These are phyloP conservation scores for Triplophysa dalaica DNA, from an alignment of 2,113 vertebrate species.

Conservation along the genomic window DNA sequence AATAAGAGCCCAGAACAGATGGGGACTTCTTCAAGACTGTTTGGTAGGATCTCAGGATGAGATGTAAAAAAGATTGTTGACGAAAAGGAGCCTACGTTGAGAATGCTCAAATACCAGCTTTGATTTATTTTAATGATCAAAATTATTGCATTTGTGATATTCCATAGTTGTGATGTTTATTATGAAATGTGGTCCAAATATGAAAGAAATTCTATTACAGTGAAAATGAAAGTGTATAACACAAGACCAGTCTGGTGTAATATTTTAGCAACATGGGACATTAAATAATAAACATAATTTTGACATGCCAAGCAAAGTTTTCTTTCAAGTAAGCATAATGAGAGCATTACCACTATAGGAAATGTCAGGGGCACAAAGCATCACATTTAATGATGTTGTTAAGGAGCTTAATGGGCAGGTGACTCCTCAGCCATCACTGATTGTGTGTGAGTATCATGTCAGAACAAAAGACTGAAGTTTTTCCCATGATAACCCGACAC, in stretches of 20 bases:
- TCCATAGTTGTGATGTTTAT: no score
- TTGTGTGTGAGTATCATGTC: slow-evolving; percentile 41
- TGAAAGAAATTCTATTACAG: neutral
- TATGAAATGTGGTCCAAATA: neutral
- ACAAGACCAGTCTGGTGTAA: no score
- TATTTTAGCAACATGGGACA: no score
- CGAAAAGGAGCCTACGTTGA: no score
- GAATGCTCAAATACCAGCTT: no score
- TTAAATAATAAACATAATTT: neutral
- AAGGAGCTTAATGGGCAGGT: slow-evolving; percentile 33
- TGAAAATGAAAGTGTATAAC: no score
- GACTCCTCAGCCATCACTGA: slow-evolving; percentile 41
- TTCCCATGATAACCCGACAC: slow-evolving; percentile 55
- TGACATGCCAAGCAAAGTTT: neutral
- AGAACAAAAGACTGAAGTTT: slow-evolving; percentile 50
- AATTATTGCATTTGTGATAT: no score
- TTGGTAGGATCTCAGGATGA: no score
- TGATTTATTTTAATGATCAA: no score
- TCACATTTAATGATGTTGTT: slow-evolving; percentile 36
- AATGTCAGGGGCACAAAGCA: slow-evolving; percentile 17
- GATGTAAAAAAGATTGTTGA: no score
- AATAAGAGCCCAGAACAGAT: no score
- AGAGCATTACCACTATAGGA: slow-evolving; percentile 15
- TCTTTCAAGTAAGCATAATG: slow-evolving; percentile 17
- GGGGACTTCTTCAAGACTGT: no score